Evolutionary conservation across 2,797 vertebrate species (phyloP), one percentile per base, ranked within the genome.

Genomic region (Cuniculus paca): DNA sequence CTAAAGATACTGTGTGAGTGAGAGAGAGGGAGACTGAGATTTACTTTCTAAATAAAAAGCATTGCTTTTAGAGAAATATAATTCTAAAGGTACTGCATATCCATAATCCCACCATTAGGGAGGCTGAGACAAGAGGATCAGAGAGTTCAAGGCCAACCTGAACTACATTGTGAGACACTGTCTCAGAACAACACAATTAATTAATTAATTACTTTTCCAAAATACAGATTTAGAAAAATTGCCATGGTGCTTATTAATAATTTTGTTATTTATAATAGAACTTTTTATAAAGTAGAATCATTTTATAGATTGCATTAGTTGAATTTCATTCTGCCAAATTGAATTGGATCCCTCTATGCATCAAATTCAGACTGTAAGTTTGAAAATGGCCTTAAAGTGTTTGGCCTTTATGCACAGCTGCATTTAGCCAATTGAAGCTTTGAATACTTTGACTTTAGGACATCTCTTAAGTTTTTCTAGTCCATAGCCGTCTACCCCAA

Each of bases 41-140:
- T 84, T 83, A 36, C 34, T 88, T 94, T 79, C 68, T 86, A 68
- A 93, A 85, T 88, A 74, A 87, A 92, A 90, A 50, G 5, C 34
- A 84, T 54, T 22, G 28, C 90, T 91, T 84, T 82, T 58, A 56
- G 60, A 58, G 34, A 90, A 97, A 90, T 84, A 52, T 79, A 60
- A 74, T 92, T 94, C 72, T 26, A 45, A 45, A 74, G 13, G 26
- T 74, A 24, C 12, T 48, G 6, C 6, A 31, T 10, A 48, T 45
- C 24, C 45, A 14, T 45, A 45, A 74, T 45, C 42, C 42, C 42
- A 45, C 12, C 42, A 45, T 42, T 16, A 28, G 72, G n/a, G 3
- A 74, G 70, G 2, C 36, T 26, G 24, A 74, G 39, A 42, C 72
- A 48, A 12, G 24, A 74, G 24, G 24, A 31, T 74, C 36, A 12